Base-by-base conservation (phyloP, 2,797 vertebrate genomes). In the Girardinus metallicus region DNA sequence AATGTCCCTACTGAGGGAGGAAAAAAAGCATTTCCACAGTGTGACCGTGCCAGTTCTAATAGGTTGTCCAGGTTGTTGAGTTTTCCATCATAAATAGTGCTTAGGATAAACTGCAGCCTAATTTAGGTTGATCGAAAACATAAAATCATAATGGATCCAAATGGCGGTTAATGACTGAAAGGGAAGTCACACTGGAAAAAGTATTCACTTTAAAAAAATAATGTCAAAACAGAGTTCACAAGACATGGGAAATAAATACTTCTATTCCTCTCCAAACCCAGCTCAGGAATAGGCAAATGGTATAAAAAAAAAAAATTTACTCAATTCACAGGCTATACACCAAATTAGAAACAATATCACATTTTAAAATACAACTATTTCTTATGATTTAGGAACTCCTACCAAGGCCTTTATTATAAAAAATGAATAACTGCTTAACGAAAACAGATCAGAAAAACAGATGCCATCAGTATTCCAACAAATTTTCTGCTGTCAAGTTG, bases 151-250 rank as follows among this genome's bases (percentile, higher is more conserved):
- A 41, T 39, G 53, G 26, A 55, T 55, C 53, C 26, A 55, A 53
- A 55, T 55, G 10, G 53, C 1, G 3, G 53, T n/a, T 26, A n/a
- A 55, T n/a, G 10, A n/a, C 53, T 55, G 10, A n/a, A n/a, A 55
- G 86, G 79, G 34, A 26, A 73, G 41, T 73, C 71, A 76, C 71
- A 86, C 9, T 84, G 75, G 75, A 89, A 84, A 86, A 82, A 31
- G 6, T 34, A 18, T 62, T 60, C n/a, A n/a, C 55, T n/a, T 29
- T 71, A 3, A 81, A 86, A 74, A 77, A 66, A 66, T 84, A 86
- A 47, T 76, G 81, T 47, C 2, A 75, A 16, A 74, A 79, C 41
- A 82, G 44, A 29, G 60, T 57, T 41, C 73, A 62, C 64, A 68
- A 83, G 53, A 68, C 44, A 66, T 73, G 44, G 87, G 29, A 60